A percentile compares a stretch with the other conserved stretches of the same genome.
Conservation (phyloP, 2,113 vertebrate species). For the Gallinago jamesoni region DNA sequence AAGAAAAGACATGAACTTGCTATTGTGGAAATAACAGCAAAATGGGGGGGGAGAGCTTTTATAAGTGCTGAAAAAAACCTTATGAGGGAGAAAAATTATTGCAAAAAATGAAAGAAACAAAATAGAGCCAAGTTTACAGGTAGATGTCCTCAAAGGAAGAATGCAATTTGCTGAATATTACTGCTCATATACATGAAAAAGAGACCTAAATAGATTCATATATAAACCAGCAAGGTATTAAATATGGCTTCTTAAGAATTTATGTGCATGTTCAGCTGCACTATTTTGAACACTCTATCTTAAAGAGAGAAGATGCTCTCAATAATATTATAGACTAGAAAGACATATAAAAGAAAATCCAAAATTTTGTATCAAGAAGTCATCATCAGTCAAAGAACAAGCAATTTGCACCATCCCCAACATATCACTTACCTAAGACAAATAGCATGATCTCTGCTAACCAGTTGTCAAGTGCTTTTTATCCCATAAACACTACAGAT, state of each 20-base stretch:
- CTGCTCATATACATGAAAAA: not conserved
- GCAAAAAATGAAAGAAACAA: not conserved
- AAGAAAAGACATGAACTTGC: not conserved
- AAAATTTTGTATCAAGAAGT: not conserved
- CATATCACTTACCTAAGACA: not conserved
- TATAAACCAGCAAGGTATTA: not conserved
- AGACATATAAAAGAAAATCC: not conserved
- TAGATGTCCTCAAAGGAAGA: not conserved
- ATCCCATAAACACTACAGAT: not conserved
- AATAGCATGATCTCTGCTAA: not conserved
- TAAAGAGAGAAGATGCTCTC: not conserved
- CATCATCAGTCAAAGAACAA: not conserved
- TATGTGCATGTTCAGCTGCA: not conserved
- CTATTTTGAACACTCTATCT: not conserved
- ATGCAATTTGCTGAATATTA: not conserved
- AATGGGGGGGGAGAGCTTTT: not conserved
- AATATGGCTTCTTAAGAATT: not conserved
- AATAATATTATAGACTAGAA: not conserved
- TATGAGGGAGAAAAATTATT: not conserved
- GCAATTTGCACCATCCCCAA: not conserved
- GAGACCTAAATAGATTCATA: not conserved
- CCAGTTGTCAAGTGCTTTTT: not conserved
- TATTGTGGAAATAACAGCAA: not conserved
- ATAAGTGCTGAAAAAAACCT: not conserved
- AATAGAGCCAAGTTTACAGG: not conserved